Evolutionary conservation across 2,888 invertebrate genomes (phyloP).

Genomic region (Synergus umbraculus): DNA sequence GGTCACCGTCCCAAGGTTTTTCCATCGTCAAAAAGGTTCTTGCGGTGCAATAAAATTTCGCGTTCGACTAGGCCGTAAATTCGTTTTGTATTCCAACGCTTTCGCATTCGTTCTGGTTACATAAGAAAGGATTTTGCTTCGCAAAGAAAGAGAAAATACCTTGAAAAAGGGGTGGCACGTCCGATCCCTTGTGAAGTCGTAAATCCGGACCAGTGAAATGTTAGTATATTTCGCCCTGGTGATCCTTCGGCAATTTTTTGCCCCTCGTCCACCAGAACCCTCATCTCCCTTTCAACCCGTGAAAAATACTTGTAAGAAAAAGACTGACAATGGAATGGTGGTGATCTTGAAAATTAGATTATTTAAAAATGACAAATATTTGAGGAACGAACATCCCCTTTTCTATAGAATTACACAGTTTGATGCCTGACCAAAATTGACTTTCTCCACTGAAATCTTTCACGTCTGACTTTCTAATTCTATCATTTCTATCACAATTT

Average conservation of each 20-base stretch:
- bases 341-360: conserved; percentile 24
- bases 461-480: neutral
- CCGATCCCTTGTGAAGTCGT: conserved; percentile 33
- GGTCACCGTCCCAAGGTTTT: neutral
- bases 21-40: neutral
- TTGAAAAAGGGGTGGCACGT: conserved; percentile 14
- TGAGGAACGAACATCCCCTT: neutral
- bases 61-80: conserved; percentile 26
- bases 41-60: conserved; percentile 20
- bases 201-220: conserved; percentile 33
- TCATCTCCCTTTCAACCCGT: conserved; percentile 7
- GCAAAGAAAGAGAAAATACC: conserved; percentile 28
- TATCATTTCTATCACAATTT: no score
- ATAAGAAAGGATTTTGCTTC: conserved; percentile 32
- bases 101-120: conserved; percentile 36
- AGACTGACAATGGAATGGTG: neutral
- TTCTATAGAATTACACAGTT: neutral
- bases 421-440: neutral
- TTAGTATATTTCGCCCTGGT: conserved; percentile 29
- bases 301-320: conserved; percentile 23
- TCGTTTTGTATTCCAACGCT: conserved; percentile 16
- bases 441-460: neutral
- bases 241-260: conserved; percentile 25
- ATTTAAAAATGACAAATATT: conserved; percentile 17
- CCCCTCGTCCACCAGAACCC: conserved; percentile 4